Evolutionary conservation across 2,797 vertebrate species (phyloP), one percentile per base, ranked within the genome.

Genomic region (Sebastes minor): DNA sequence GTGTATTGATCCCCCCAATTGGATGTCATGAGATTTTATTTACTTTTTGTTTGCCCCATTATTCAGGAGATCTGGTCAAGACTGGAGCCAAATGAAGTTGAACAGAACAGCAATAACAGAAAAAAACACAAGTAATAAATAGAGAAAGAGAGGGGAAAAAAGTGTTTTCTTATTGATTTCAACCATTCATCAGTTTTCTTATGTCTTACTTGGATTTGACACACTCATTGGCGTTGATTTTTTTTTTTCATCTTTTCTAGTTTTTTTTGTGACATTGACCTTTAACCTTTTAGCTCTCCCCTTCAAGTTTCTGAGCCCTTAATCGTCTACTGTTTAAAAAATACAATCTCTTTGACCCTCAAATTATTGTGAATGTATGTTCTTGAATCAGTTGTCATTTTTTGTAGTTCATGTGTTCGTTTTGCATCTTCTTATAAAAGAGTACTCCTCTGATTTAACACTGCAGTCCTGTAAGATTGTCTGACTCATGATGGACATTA

Each of bases 1-100:
- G 73, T 1, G 28, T 79, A 91, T 92, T n/a, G 84, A 91, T 89
- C 86, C 23, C 23, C 4, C 25, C 78, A 30, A 28, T 30, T 42
- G 71, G 67, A 27, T 61, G 55, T 73, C 68, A 49, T 55, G 25
- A 57, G 25, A 20, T 78, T 72, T 66, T 57, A 59, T 76, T 84
- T 49, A 59, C 70, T 62, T 76, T 78, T 69, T 57, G 57, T 80
- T 81, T 56, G 27, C 14, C 49, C 38, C 2, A 1, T 72, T 74
- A 53, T 89, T 63, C 57, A 3, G 8, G 59, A 66, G 60, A 74
- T 56, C 52, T 42, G 28, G 13, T 55, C 62, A n/a, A 27, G 69
- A 65, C 32, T 35, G 30, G n/a, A 4, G 8, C 4, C 42, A 71
- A 73, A 76, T 76, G 11, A 74, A 78, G 68, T 81, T 65, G 63